Evolutionary conservation across 2,113 vertebrate genomes (phyloP).

Genomic region (Lepisosteus osseus): DNA sequence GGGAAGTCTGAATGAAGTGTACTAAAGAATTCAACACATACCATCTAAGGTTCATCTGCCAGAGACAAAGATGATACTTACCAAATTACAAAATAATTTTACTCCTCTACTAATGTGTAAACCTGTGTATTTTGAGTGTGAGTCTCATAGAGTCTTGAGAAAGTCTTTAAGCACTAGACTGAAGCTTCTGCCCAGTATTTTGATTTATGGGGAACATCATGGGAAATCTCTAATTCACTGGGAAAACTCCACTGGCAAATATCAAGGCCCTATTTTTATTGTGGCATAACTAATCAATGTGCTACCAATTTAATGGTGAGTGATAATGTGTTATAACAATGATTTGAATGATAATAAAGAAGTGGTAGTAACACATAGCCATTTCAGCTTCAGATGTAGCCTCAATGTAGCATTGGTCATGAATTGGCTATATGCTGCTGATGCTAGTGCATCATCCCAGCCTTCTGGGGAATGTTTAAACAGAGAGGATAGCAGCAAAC

Average conservation of each 20-base stretch:
- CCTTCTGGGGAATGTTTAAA: too few species aligned
- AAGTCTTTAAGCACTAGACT: not conserved
- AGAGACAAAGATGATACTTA: not conserved
- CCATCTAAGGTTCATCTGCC: too few species aligned
- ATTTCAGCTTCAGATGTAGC: too few species aligned
- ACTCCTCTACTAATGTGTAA: not conserved
- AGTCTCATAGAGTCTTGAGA: not conserved
- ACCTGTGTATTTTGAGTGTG: not conserved
- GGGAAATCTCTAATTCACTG: not conserved
- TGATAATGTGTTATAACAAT: too few species aligned
- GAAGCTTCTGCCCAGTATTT: not conserved
- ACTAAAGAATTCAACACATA: not conserved
- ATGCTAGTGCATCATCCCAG: too few species aligned
- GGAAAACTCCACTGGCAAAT: not conserved
- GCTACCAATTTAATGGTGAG: too few species aligned
- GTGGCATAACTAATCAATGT: not conserved
- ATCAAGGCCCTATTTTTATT: not conserved
- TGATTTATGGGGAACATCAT: not conserved
- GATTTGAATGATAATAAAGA: too few species aligned
- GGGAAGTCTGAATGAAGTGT: not conserved
- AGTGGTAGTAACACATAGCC: too few species aligned
- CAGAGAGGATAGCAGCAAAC: too few species aligned
- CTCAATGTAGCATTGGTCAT: too few species aligned
- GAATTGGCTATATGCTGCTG: too few species aligned
- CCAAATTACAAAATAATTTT: not conserved